These are phyloP conservation scores for Ichneumoninae sp. DNA, from an alignment of 2,888 invertebrate species.

Conservation along the genomic window DNA sequence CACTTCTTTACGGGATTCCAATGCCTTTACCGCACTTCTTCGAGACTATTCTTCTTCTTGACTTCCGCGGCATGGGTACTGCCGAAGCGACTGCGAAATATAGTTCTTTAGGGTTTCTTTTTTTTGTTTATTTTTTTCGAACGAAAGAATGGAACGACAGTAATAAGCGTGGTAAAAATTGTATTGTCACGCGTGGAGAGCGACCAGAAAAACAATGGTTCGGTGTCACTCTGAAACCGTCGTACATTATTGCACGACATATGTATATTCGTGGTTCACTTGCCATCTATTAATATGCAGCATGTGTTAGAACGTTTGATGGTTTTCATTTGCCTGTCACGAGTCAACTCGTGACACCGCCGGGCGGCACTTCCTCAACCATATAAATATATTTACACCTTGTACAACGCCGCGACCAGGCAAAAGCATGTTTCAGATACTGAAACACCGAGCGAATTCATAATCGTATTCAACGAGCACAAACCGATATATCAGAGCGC, in stretches of 20 bases:
- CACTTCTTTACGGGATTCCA: not conserved
- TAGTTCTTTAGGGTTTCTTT: not conserved
- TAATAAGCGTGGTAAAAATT: not conserved
- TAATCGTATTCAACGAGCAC: conserved; percentile 43
- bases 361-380: conserved; percentile 63
- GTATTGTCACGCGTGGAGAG: not conserved
- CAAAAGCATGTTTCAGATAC: conserved; percentile 64
- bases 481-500: conserved; percentile 19
- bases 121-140: not conserved
- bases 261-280: conserved; percentile 57
- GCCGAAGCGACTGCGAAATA: not conserved
- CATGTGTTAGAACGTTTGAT: conserved; percentile 63
- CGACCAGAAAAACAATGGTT: conserved; percentile 47
- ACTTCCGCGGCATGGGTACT: not conserved
- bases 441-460: conserved; percentile 57
- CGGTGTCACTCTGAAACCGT: conserved; percentile 46
- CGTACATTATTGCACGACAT: conserved; percentile 64
- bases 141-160: not conserved
- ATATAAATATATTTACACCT: conserved; percentile 67
- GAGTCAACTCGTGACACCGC: conserved; percentile 68
- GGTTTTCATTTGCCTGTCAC: conserved; percentile 70
- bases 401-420: conserved; percentile 59
- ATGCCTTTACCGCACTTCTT: not conserved
- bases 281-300: conserved; percentile 65
- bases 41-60: not conserved